Evolutionary conservation across 1,140 invertebrate species (phyloP).

Genomic region (Drosophila watanabei): DNA sequence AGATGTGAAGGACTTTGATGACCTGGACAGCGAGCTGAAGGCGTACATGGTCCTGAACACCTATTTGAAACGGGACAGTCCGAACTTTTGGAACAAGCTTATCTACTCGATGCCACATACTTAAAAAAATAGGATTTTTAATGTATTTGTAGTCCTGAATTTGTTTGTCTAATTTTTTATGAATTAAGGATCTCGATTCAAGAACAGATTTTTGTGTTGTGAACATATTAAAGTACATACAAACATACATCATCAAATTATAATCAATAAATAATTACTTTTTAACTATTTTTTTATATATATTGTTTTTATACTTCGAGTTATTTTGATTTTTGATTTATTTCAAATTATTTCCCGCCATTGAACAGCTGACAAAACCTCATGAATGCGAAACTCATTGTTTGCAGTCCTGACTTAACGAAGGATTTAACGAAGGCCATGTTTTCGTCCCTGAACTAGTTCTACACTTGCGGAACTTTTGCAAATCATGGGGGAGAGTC

Average conservation of each 20-base stretch:
- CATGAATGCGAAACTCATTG: neutral
- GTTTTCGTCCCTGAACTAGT: neutral
- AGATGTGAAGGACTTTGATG: constrained; percentile 35
- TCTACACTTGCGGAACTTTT: too few species aligned
- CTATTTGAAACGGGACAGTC: constrained; percentile 15
- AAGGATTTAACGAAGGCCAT: neutral
- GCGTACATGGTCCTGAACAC: constrained; percentile 41
- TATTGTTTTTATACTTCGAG: too few species aligned
- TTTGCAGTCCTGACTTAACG: neutral
- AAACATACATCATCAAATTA: too few species aligned
- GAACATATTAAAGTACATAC: too few species aligned
- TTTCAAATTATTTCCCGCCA: neutral
- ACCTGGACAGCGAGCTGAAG: constrained; percentile 25
- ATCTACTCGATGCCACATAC: constrained; percentile 42
- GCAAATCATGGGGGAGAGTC: too few species aligned
- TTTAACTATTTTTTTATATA: neutral
- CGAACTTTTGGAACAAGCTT: constrained; percentile 44
- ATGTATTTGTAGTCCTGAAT: neutral
- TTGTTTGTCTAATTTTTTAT: too few species aligned
- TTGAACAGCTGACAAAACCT: neutral
- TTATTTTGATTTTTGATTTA: neutral
- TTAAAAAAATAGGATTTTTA: neutral
- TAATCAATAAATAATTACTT: neutral
- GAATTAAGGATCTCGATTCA: neutral
- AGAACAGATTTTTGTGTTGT: too few species aligned